Percentiles rank a stretch among this genome's conserved stretches.
phyloP scores from a whole-genome alignment of 2,888 invertebrate genomes.

The Ptychoptera albimana region DNA sequence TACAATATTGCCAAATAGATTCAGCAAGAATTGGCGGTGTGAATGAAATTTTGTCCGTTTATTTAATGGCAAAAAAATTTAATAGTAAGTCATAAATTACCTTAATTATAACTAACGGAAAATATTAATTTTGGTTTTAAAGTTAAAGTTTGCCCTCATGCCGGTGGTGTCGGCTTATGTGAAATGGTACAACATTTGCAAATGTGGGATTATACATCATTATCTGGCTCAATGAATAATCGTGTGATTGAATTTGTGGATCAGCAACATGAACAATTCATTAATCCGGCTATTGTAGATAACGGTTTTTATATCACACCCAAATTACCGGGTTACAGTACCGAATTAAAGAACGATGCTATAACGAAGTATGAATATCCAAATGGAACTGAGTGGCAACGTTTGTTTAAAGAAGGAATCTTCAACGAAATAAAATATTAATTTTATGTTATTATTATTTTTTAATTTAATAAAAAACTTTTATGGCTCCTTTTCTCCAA shows the following conservation, averaged over 20 bases:
- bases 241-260: slow-evolving; percentile 75
- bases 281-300: slow-evolving; percentile 49
- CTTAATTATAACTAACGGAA: not conserved
- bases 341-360: slow-evolving; percentile 53
- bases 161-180: slow-evolving; percentile 86
- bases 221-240: slow-evolving; percentile 53
- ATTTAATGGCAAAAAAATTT: slow-evolving; percentile 76
- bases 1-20: slow-evolving; percentile 84
- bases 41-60: slow-evolving; percentile 75
- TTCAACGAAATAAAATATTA: slow-evolving; percentile 32
- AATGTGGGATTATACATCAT: slow-evolving; percentile 68
- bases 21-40: slow-evolving; percentile 75
- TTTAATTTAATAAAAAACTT: no score
- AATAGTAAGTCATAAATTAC: slow-evolving; percentile 39
- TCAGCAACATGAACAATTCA: slow-evolving; percentile 81
- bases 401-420: slow-evolving; percentile 42
- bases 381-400: slow-evolving; percentile 59
- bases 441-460: no score
- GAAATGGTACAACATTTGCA: slow-evolving; percentile 89
- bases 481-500: no score
- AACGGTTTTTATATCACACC: slow-evolving; percentile 62
- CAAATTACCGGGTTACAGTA: slow-evolving; percentile 65
- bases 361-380: slow-evolving; percentile 59
- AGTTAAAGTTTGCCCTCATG: slow-evolving; percentile 90
- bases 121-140: slow-evolving; percentile 14